Conservation (phyloP, 2,888 invertebrate genomes). For the Drosophila demipolita region DNA sequence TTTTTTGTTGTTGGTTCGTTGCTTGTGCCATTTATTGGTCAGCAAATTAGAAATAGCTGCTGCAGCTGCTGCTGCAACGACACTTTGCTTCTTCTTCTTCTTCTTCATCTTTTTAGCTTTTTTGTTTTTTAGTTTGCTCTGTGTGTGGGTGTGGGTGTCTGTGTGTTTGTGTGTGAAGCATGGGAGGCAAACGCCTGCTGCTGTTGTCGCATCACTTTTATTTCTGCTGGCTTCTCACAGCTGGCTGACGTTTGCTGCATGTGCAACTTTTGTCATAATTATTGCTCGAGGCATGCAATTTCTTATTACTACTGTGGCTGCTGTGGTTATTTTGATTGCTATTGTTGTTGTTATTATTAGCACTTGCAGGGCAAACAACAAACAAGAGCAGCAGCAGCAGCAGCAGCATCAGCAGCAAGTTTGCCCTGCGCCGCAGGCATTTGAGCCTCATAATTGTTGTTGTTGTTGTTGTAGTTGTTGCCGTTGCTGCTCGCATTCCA, state of each 20-base stretch:
- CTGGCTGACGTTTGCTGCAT: conserved; percentile 48
- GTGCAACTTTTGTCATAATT: conserved; percentile 71
- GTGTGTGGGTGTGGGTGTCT: neutral
- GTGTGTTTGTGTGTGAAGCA: conserved; percentile 60
- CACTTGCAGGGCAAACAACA: conserved; percentile 40
- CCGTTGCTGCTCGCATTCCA: conserved; percentile 69
- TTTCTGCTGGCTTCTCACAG: conserved; percentile 22
- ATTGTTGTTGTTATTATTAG: conserved; percentile 53
- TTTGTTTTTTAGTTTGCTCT: neutral
- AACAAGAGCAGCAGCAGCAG: conserved; percentile 3
- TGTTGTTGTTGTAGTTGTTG: conserved; percentile 24
- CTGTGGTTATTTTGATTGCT: neutral
- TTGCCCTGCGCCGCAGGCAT: conserved; percentile 61
- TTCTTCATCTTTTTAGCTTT: conserved; percentile 5
- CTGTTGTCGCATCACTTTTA: conserved; percentile 21
- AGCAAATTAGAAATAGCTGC: conserved; percentile 66
- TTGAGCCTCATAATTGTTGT: conserved; percentile 66
- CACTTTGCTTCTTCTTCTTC: conserved; percentile 38
- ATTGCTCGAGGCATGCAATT: conserved; percentile 63
- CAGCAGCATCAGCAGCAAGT: conserved; percentile 13
- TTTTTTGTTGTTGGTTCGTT: conserved; percentile 3
- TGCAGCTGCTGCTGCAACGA: conserved; percentile 35
- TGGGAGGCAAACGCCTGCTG: conserved; percentile 21
- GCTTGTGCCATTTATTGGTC: conserved; percentile 49
- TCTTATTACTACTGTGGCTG: conserved; percentile 25